phyloP scores from a whole-genome alignment of 1,140 invertebrate species.

The Drosophila nasuta region DNA sequence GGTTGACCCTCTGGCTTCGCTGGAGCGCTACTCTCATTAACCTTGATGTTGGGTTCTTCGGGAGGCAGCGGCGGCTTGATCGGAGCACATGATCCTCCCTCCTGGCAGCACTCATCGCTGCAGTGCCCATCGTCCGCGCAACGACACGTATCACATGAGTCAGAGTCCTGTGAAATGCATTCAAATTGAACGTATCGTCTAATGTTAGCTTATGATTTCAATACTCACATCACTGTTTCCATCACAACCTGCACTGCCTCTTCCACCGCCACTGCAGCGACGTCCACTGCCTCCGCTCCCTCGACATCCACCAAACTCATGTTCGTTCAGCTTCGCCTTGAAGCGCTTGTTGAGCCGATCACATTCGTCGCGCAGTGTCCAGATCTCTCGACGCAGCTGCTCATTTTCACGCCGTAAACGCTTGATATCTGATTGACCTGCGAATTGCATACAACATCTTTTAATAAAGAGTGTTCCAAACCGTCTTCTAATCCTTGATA shows the following conservation, averaged over 20 bases:
- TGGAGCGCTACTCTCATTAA: conserved; percentile 83
- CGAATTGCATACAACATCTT: conserved; percentile 1
- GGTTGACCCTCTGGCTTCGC: conserved; percentile 82
- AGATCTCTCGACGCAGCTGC: conserved; percentile 93
- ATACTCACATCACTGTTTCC: conserved; percentile 79
- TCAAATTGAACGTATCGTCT: no score
- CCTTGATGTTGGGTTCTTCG: conserved; percentile 63
- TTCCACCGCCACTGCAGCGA: conserved; percentile 57
- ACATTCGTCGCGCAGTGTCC: conserved; percentile 94
- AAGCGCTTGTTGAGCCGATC: conserved; percentile 90
- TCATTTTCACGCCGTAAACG: conserved; percentile 94
- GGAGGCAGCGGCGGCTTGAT: conserved; percentile 58
- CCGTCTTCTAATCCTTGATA: no score
- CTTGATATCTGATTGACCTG: conserved; percentile 95
- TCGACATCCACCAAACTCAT: conserved; percentile 70
- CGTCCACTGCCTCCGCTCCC: conserved; percentile 70
- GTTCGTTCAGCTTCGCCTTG: conserved; percentile 75
- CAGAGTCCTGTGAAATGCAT: conserved; percentile 64
- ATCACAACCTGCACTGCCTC: conserved; percentile 76
- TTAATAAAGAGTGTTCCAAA: no score
- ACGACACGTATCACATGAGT: conserved; percentile 85
- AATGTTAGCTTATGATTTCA: neutral
- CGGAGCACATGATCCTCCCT: conserved; percentile 68
- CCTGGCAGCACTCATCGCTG: conserved; percentile 79
- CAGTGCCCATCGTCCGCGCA: conserved; percentile 81